Evolutionary conservation across 2,113 vertebrate genomes (phyloP).

Genomic region (Oncorhynchus tshawytscha): DNA sequence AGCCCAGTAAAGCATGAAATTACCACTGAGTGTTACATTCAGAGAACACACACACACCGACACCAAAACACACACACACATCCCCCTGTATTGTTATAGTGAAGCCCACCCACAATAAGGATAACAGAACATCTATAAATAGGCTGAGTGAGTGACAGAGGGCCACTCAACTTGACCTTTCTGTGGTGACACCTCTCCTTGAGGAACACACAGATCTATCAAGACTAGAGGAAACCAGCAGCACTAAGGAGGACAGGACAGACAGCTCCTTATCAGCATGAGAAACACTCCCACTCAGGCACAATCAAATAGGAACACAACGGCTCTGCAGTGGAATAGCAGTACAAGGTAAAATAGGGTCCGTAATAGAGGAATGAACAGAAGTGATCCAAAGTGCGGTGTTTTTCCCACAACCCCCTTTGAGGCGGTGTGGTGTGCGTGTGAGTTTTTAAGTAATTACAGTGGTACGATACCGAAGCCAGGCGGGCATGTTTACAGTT

Average conservation of each 20-base stretch:
- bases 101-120: neutral
- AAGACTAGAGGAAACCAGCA: neutral
- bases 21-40: neutral
- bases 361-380: neutral
- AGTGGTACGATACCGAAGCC: constrained; percentile 18
- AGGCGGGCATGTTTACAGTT: constrained; percentile 30
- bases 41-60: neutral
- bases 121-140: neutral
- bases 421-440: constrained; percentile 24
- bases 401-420: constrained; percentile 23
- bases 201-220: neutral
- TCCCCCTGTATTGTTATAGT: neutral
- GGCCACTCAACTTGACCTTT: constrained; percentile 15
- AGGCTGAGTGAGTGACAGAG: neutral
- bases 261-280: neutral
- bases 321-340: constrained; percentile 1
- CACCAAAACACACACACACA: no score
- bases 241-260: neutral
- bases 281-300: neutral
- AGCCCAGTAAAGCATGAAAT: neutral
- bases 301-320: constrained; percentile 8
- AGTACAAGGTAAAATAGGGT: neutral
- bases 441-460: constrained; percentile 37
- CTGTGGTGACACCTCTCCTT: neutral
- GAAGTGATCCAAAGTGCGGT: constrained; percentile 8